These are phyloP conservation scores for Minunthozetes semirufus DNA, from an alignment of 2,888 invertebrate genomes.

Conservation along the genomic window DNA sequence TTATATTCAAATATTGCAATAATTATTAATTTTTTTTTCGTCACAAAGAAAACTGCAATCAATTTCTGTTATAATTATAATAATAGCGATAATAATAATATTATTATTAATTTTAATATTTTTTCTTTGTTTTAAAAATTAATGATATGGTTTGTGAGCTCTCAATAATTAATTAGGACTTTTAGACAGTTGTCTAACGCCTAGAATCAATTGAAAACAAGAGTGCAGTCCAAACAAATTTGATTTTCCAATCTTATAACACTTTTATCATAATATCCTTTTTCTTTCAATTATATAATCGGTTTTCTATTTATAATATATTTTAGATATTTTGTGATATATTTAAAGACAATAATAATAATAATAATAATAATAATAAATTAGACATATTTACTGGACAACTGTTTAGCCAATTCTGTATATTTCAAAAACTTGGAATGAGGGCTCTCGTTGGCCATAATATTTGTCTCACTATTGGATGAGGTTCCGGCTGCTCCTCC, in stretches of 20 bases:
- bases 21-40: background rate
- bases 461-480: conserved; percentile 9
- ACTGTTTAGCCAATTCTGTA: conserved; percentile 94
- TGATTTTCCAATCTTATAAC: background rate
- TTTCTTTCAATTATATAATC: background rate
- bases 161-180: background rate
- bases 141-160: conserved; percentile 29
- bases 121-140: conserved; percentile 3
- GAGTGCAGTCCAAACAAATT: background rate
- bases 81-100: conserved; percentile 9
- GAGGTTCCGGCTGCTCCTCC: conserved; percentile 56
- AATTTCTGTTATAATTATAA: conserved; percentile 2
- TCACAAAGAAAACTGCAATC: conserved; percentile 22
- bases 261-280: background rate
- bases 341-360: background rate
- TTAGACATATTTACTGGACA: conserved; percentile 77
- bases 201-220: background rate
- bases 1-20: conserved; percentile 26
- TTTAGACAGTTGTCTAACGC: background rate
- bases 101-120: background rate
- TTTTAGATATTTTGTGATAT: background rate
- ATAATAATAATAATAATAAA: conserved; percentile 10
- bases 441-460: conserved; percentile 72
- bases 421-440: conserved; percentile 97
- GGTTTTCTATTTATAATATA: background rate